Base-by-base conservation (phyloP, 2,113 vertebrate genomes). In the Odocoileus virginianus region DNA sequence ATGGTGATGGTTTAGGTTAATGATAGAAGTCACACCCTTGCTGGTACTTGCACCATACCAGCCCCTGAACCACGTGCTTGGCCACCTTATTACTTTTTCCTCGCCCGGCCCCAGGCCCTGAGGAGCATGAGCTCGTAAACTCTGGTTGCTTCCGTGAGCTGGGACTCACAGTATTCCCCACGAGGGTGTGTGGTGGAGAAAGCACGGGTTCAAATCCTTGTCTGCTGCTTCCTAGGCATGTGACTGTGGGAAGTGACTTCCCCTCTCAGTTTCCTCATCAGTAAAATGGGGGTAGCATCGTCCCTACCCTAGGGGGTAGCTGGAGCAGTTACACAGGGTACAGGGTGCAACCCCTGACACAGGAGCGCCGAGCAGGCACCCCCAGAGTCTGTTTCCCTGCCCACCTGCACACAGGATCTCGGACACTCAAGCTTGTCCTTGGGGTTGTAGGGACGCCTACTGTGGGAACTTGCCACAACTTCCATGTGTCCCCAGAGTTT, bases 331-430 rank as follows among this genome's bases (percentile, higher is more conserved):
- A 19, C 52, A 23, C 2, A 16, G 52, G n/a, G 25, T 15, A 6
- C 21, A 7, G 54, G 76, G 28, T 1, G 1, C 60, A 11, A n/a
- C 4, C 74, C 45, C 64, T 7, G 45, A 45, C 81, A 43, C 27
- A 12, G 55, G n/a, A 45, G 5, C 50, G 21, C 19, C 30, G 17
- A 10, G 6, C 47, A 12, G 40, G 33, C 15, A 15, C 74, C 57
- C 50, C 21, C 9, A 4, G 45, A 40, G 2, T 9, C n/a, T 7
- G 12, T 30, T 6, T 9, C 74, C 33, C 83, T 57, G 33, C 14
- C 2, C 11, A 6, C 1, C 45, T 1, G 0, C 33, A 19, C 58
- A 4, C 74, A 43, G 40, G 4, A 6, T 40, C 50, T 5, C 7
- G 25, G 40, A 40, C 12, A 1, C 5, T 9, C 55, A 3, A 3